Base-by-base conservation (phyloP, 2,888 invertebrate genomes). In the Athalia cordata region DNA sequence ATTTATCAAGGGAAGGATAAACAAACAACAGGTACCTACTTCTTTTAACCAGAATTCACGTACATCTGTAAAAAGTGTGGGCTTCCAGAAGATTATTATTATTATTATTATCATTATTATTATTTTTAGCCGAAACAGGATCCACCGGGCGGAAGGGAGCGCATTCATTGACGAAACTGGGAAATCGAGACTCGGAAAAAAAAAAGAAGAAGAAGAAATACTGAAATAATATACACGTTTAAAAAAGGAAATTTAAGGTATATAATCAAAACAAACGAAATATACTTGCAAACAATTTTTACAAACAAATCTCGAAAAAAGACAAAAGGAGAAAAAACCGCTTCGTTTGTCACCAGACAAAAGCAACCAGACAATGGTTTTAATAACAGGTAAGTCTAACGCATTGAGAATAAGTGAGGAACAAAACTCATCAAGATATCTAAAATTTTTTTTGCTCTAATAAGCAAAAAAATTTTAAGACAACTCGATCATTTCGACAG, bases 301-400 rank as follows among this genome's bases (percentile, higher is more conserved):
- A 52, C 9, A 72, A 72, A 72, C 72, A 72, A 29, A 29, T 29
- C 29, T 29, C 29, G 29, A 29, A 29, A 29, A 29, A 29, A 29
- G 29, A 57, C 72, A 15, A 72, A 72, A 72, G 57, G 59, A 72
- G 59, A 55, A n/a, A 50, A 8, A 57, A 72, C 72, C 72, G 59
- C 72, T 72, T 72, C 57, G 72, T 57, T 72, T 72, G 47, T 59
- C 72, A 57, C 72, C 45, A 59, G 45, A 72, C 72, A 72, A 72
- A 72, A 72, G 72, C n/a, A 59, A 72, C 57, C 45, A 59, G 72
- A 72, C 72, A 66, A 72, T 72, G 72, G 72, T 57, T 72, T 72
- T 59, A 72, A 72, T 72, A 72, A 57, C 15, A 59, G 59, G 67
- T 52, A 15, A 55, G 43, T 47, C 43, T 59, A 13, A 59, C 72